phyloP scores from a whole-genome alignment of 1,140 invertebrate species.

The Macrostomum lignano region DNA sequence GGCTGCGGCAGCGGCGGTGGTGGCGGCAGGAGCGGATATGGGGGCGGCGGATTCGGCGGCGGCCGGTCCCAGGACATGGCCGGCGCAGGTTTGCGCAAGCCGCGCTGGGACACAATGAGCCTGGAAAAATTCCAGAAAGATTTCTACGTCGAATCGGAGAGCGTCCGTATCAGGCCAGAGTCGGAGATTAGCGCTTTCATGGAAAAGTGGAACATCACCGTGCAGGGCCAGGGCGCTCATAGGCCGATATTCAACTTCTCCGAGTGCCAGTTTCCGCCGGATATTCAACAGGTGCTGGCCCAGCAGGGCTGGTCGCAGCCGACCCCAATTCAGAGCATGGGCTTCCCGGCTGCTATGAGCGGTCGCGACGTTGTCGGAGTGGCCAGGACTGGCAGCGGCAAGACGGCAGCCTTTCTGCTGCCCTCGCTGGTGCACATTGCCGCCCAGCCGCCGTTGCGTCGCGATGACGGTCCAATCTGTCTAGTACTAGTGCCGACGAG shows the following conservation, averaged over 20 bases:
- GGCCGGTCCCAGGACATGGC: no score
- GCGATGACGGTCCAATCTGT: conserved; percentile 58
- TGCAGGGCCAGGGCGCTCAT: no score
- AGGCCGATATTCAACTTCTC: no score
- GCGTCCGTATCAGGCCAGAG: neutral
- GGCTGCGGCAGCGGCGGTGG: no score
- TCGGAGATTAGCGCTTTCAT: neutral
- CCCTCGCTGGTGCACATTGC: conserved; percentile 63
- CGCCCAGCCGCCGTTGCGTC: conserved; percentile 45
- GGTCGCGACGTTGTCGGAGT: conserved; percentile 46
- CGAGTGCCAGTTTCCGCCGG: no score
- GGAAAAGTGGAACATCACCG: neutral
- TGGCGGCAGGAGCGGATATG: no score
- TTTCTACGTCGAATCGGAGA: neutral
- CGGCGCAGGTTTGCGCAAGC: no score
- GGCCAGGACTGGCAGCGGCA: conserved; percentile 32
- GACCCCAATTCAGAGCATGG: conserved; percentile 36
- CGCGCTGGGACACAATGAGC: neutral
- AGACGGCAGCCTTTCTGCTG: conserved; percentile 33
- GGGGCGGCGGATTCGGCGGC: no score
- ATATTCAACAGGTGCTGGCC: no score
- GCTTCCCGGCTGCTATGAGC: conserved; percentile 62
- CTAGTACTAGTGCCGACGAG: conserved; percentile 67
- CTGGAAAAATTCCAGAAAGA: neutral
- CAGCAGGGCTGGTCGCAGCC: conserved; percentile 44